Conservation (phyloP, 35 echinoderm and acorn worm species). For the Eucidaris tribuloides region DNA sequence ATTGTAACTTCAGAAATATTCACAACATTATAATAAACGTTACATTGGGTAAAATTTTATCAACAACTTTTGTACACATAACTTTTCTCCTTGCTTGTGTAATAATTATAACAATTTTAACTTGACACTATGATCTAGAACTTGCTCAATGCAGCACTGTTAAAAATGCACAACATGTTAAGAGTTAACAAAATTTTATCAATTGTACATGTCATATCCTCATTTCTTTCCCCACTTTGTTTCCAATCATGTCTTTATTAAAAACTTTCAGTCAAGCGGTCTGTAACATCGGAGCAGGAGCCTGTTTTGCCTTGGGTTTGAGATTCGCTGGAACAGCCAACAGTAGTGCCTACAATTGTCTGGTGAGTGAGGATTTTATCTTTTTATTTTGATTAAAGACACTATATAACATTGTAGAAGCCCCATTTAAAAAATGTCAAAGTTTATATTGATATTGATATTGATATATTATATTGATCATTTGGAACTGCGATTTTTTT, state of each 20-base stretch:
- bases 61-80: no score
- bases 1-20: no score
- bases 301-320: conserved; percentile 84
- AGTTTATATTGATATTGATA: background rate
- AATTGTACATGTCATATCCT: no score
- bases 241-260: background rate
- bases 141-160: no score
- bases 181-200: no score
- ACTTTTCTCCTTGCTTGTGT: no score
- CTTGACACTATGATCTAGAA: no score
- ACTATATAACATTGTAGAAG: background rate
- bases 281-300: conserved; percentile 89
- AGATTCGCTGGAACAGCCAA: conserved; percentile 96
- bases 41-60: no score
- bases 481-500: background rate
- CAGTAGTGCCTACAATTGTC: conserved; percentile 66
- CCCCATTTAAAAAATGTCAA: background rate
- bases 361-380: conserved; percentile 61
- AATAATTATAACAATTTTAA: no score
- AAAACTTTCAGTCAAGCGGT: conserved; percentile 89
- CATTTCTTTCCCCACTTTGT: no score
- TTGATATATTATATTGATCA: background rate
- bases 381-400: background rate
- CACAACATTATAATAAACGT: no score
- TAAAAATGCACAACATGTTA: no score